Percentiles rank a stretch among this genome's conserved stretches.
These are phyloP conservation scores for Bilobella aurantiaca DNA, from an alignment of 1,140 invertebrate genomes.

Conservation along the genomic window DNA sequence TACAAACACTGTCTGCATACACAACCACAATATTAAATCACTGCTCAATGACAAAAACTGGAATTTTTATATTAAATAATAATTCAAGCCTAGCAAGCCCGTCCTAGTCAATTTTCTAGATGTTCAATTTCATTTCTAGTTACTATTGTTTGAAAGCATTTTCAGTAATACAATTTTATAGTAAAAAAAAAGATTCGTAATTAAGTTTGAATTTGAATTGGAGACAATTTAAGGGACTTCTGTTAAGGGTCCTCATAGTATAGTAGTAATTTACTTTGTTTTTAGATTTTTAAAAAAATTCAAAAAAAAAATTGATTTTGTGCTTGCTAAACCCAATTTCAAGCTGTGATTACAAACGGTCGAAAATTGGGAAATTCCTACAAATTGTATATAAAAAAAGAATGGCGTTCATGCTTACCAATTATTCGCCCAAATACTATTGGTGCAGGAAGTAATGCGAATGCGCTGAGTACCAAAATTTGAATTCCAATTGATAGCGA, in stretches of 20 bases:
- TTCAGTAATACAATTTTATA: neutral
- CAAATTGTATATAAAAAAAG: neutral
- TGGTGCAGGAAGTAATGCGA: slow-evolving; percentile 27
- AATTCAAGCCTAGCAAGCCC: neutral
- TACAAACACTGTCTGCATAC: slow-evolving; percentile 25
- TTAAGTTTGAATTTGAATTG: neutral
- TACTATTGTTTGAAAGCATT: neutral
- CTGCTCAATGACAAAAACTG: too few species aligned
- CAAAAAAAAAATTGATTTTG: neutral
- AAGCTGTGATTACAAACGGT: too few species aligned
- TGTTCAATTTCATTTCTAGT: neutral
- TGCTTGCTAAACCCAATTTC: too few species aligned
- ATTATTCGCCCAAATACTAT: slow-evolving; percentile 32
- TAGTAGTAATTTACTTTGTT: neutral
- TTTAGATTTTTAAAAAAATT: neutral
- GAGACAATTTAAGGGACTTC: neutral
- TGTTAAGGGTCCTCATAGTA: neutral
- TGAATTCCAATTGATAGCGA: slow-evolving; percentile 37
- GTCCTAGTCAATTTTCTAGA: neutral
- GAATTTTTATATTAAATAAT: neutral
- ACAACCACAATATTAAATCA: neutral
- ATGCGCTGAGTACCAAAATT: slow-evolving; percentile 21
- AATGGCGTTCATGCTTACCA: slow-evolving; percentile 10
- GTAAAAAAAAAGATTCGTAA: neutral
- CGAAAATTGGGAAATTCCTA: too few species aligned